Conservation (phyloP, 2,797 vertebrate species). For the Anabas testudineus region DNA sequence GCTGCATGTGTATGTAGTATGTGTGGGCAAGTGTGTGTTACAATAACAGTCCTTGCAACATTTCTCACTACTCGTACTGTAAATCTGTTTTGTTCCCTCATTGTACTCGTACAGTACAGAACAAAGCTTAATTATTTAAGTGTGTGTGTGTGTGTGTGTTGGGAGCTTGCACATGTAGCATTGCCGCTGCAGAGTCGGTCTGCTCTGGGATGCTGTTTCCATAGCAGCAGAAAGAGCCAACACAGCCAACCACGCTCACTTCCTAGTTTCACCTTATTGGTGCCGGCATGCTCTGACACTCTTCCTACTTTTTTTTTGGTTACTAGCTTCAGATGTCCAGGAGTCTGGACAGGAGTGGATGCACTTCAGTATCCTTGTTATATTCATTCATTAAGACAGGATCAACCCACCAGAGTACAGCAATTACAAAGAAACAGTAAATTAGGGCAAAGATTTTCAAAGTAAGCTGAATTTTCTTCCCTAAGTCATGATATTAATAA, state of each 20-base stretch:
- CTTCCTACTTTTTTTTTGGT: slow-evolving; percentile 11
- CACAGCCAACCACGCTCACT: slow-evolving; percentile 73
- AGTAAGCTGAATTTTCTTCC: not conserved
- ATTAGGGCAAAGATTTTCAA: not conserved
- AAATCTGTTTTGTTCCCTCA: slow-evolving; percentile 20
- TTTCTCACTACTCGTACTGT: slow-evolving; percentile 18
- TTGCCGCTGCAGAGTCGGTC: slow-evolving; percentile 73
- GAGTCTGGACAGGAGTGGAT: slow-evolving; percentile 25
- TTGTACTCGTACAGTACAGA: slow-evolving; percentile 6
- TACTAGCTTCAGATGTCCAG: slow-evolving; percentile 9
- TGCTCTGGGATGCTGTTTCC: slow-evolving; percentile 80
- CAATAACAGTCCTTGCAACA: slow-evolving; percentile 17
- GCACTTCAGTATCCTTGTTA: slow-evolving; percentile 4
- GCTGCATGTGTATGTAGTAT: slow-evolving; percentile 19
- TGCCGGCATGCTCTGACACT: slow-evolving; percentile 42
- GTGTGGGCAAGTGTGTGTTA: slow-evolving; percentile 33
- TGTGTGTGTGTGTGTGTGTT: slow-evolving; percentile 17
- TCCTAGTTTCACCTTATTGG: slow-evolving; percentile 67
- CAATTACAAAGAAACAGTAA: not conserved
- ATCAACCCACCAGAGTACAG: not conserved
- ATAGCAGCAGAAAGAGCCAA: slow-evolving; percentile 77
- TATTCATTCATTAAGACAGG: slow-evolving; percentile 11
- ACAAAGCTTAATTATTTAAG: slow-evolving; percentile 3
- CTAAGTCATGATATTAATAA: not conserved
- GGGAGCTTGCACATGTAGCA: slow-evolving; percentile 39